phyloP scores from a whole-genome alignment of 2,113 vertebrate genomes.

The Semicossyphus pulcher region DNA sequence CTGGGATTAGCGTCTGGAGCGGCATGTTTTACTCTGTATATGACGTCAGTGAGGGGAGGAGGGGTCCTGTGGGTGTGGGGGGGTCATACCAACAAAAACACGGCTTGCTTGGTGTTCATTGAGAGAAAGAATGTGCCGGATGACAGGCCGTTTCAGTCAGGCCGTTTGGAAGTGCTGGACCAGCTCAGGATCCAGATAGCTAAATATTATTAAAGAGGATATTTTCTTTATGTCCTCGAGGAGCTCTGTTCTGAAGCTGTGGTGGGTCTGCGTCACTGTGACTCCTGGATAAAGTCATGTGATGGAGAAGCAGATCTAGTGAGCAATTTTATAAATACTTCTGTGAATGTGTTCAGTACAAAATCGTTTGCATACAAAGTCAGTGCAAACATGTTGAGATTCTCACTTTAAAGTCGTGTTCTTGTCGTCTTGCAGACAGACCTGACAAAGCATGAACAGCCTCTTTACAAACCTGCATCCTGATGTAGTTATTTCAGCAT shows the following conservation, averaged over 20 bases:
- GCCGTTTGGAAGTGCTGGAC: slow-evolving; percentile 69
- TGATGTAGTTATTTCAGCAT: too few relatives aligned
- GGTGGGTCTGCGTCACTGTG: slow-evolving; percentile 20
- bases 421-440: too few relatives aligned
- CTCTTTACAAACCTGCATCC: too few relatives aligned
- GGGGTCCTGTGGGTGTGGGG: slow-evolving; percentile 24
- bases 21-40: slow-evolving; percentile 47
- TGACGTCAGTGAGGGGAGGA: slow-evolving; percentile 43
- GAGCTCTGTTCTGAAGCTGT: slow-evolving; percentile 9
- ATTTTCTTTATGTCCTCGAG: slow-evolving; percentile 27
- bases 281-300: too few relatives aligned
- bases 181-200: slow-evolving; percentile 59
- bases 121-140: slow-evolving; percentile 74
- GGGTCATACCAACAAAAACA: slow-evolving; percentile 80
- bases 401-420: too few relatives aligned
- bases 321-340: neutral
- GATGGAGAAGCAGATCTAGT: neutral
- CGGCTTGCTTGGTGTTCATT: slow-evolving; percentile 53
- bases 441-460: too few relatives aligned
- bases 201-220: slow-evolving; percentile 74
- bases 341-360: too few relatives aligned
- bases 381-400: too few relatives aligned
- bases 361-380: too few relatives aligned
- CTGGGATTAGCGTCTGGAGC: slow-evolving; percentile 47
- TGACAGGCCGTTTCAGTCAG: slow-evolving; percentile 79